Percentiles rank a stretch among this genome's conserved stretches.
These are phyloP conservation scores for Ictalurus punctatus DNA, from an alignment of 2,113 vertebrate species.

Conservation along the genomic window DNA sequence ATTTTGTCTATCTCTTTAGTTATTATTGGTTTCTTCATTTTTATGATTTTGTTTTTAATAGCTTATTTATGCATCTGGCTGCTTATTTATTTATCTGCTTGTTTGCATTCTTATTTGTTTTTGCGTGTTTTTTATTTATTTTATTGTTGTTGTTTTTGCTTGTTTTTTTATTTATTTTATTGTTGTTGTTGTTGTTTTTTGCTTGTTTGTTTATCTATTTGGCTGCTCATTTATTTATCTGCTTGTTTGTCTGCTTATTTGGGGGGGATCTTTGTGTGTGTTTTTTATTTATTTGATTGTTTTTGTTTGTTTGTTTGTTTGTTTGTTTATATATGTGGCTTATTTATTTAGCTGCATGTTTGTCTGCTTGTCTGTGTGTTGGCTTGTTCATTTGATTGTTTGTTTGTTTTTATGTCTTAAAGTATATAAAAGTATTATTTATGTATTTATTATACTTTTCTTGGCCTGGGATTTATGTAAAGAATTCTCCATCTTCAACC, in stretches of 20 bases:
- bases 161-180: background rate
- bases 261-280: background rate
- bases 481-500: background rate
- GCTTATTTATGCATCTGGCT: background rate
- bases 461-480: background rate
- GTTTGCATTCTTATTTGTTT: background rate
- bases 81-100: background rate
- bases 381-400: background rate
- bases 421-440: background rate
- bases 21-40: background rate
- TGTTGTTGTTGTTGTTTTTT: background rate
- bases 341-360: background rate
- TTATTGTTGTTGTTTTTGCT: background rate
- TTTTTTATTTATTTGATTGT: background rate
- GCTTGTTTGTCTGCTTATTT: background rate
- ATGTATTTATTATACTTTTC: background rate
- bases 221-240: background rate
- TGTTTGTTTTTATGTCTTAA: background rate
- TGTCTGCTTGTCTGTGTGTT: background rate
- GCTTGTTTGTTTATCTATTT: background rate
- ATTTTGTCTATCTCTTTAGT: background rate
- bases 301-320: background rate
- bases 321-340: background rate
- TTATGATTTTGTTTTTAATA: background rate
- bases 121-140: background rate